Percentiles rank a stretch among this genome's conserved stretches.
Evolutionary conservation across 2,797 vertebrate species (phyloP).

Genomic region (Squalus acanthias): DNA sequence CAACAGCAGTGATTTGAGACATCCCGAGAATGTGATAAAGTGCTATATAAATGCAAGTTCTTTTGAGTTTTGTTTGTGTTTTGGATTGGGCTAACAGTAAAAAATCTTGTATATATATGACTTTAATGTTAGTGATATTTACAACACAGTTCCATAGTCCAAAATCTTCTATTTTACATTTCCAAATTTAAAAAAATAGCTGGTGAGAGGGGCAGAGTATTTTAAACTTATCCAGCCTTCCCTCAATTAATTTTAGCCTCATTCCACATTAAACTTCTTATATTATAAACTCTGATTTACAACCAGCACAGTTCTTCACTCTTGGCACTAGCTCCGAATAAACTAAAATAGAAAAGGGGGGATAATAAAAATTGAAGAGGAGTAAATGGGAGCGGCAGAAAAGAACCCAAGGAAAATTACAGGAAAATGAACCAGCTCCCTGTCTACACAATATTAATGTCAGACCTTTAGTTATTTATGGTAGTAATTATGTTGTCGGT

Average conservation of each 20-base stretch:
- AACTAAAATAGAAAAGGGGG: neutral
- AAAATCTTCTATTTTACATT: neutral
- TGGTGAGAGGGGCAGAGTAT: neutral
- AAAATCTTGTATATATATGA: neutral
- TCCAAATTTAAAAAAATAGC: neutral
- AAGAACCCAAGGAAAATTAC: neutral
- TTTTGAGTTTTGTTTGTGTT: neutral
- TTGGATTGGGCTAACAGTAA: neutral
- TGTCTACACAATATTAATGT: neutral
- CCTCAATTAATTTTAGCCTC: neutral
- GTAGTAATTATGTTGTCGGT: neutral
- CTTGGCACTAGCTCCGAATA: no score
- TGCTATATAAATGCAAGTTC: neutral
- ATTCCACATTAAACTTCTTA: neutral
- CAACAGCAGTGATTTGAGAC: neutral
- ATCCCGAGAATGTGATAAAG: neutral
- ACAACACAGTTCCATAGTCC: neutral
- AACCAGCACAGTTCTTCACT: neutral
- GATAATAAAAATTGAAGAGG: neutral
- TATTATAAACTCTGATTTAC: neutral
- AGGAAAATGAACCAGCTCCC: neutral
- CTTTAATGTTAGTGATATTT: neutral
- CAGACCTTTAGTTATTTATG: neutral
- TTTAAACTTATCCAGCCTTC: neutral
- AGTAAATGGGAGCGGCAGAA: neutral